A percentile compares a stretch with the other conserved stretches of the same genome.
Conservation (phyloP, 2,113 vertebrate species). For the Gallinago paraguaiae region DNA sequence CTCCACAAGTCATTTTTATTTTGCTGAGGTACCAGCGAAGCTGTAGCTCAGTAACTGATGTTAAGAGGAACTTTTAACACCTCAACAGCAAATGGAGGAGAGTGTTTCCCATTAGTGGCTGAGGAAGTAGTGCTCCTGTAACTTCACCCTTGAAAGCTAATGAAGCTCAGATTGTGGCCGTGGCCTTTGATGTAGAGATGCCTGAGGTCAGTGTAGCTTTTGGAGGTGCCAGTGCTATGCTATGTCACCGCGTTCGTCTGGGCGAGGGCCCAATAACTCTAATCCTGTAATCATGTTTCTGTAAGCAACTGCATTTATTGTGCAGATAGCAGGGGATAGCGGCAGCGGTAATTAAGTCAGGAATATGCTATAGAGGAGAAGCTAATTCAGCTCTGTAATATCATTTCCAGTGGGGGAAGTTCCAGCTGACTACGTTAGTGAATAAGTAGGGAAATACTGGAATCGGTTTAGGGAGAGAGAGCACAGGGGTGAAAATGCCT, state of each 20-base stretch:
- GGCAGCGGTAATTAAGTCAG: not conserved
- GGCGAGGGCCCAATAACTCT: conserved; percentile 56
- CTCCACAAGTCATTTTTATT: conserved; percentile 62
- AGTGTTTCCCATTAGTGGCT: conserved; percentile 69
- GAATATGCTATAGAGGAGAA: not conserved
- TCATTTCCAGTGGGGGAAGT: not conserved
- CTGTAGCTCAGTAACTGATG: conserved; percentile 46
- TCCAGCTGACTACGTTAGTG: not conserved
- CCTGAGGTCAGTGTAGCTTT: conserved; percentile 64
- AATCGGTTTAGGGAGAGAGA: not conserved
- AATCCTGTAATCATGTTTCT: conserved; percentile 69
- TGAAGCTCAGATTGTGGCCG: conserved; percentile 66
- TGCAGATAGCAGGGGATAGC: conserved; percentile 29
- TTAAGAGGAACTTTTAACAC: conserved; percentile 71
- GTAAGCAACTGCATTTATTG: conserved; percentile 57
- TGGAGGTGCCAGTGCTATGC: conserved; percentile 63
- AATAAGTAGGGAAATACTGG: not conserved
- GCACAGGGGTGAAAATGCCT: not conserved
- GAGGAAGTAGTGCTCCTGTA: conserved; percentile 69
- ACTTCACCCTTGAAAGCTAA: conserved; percentile 68
- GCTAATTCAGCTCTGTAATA: not conserved
- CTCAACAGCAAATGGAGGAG: conserved; percentile 66
- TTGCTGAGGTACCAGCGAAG: conserved; percentile 26
- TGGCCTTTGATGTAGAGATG: conserved; percentile 70
- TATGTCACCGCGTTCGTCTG: conserved; percentile 44